Percentiles rank a stretch among this genome's conserved stretches.
These are phyloP conservation scores for Verasper variegatus DNA, from an alignment of 2,113 vertebrate species.

Conservation along the genomic window DNA sequence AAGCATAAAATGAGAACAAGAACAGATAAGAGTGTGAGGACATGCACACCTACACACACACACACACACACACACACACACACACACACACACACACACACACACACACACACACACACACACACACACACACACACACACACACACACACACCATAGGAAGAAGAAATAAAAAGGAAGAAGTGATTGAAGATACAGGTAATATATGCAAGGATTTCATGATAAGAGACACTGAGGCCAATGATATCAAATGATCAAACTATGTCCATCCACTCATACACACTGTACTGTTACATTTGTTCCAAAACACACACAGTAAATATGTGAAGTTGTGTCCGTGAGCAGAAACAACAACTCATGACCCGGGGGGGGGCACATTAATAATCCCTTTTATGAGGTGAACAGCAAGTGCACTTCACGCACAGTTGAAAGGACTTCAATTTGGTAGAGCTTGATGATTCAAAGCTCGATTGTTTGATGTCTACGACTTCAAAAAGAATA, in stretches of 20 bases:
- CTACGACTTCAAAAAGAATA: conserved; percentile 49
- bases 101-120: not conserved
- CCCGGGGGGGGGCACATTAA: conserved; percentile 46
- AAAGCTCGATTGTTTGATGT: conserved; percentile 41
- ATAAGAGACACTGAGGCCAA: conserved; percentile 1
- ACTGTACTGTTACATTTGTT: not conserved
- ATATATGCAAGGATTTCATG: not conserved
- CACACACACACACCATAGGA: not conserved
- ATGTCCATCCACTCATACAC: not conserved
- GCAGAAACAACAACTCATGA: conserved; percentile 21
- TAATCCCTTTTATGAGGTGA: conserved; percentile 52
- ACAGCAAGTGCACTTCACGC: conserved; percentile 25
- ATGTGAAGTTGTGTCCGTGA: conserved; percentile 12
- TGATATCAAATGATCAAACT: not conserved
- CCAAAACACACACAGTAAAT: not conserved
- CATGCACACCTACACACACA: not conserved
- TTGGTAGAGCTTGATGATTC: conserved; percentile 23
- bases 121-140: not conserved
- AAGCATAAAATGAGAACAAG: conserved; percentile 57
- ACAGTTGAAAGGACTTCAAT: conserved; percentile 35
- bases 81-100: not conserved
- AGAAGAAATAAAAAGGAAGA: not conserved
- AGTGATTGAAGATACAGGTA: not conserved
- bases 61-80: no score
- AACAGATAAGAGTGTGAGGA: conserved; percentile 7